Evolutionary conservation across 2,797 vertebrate genomes (phyloP).

Genomic region (Typhlichthys subterraneus): DNA sequence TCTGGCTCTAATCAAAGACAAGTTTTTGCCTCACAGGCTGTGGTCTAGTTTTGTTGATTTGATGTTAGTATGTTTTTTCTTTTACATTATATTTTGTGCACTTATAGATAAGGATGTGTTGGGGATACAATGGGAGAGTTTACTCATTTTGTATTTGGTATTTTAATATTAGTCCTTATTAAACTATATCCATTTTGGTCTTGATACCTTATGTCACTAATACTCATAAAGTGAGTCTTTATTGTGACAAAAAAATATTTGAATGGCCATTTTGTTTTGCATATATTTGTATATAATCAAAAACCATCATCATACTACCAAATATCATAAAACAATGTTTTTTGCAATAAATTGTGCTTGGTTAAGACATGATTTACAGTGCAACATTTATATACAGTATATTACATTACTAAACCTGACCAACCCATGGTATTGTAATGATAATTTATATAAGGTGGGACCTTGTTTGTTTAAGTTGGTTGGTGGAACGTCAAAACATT

Average conservation of each 20-base stretch:
- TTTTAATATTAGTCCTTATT: conserved; percentile 39
- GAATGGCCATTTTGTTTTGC: not conserved
- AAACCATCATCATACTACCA: conserved; percentile 5
- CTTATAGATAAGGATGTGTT: conserved; percentile 39
- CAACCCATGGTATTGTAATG: not conserved
- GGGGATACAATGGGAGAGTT: conserved; percentile 46
- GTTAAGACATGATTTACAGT: not conserved
- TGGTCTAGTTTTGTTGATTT: conserved; percentile 22
- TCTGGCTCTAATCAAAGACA: conserved; percentile 15
- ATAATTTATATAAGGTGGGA: conserved; percentile 8
- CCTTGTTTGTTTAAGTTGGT: not conserved
- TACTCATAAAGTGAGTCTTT: conserved; percentile 14
- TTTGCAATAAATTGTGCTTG: conserved; percentile 9
- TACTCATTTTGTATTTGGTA: conserved; percentile 17
- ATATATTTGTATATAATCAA: conserved; percentile 11
- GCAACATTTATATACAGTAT: not conserved
- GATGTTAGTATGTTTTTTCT: not conserved
- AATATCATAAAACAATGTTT: conserved; percentile 1
- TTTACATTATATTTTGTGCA: conserved; percentile 26
- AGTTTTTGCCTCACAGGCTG: conserved; percentile 29
- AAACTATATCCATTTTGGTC: conserved; percentile 15
- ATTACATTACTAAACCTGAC: not conserved
- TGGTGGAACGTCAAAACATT: not conserved
- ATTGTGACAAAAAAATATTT: not conserved
- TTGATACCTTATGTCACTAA: conserved; percentile 18